Evolutionary conservation across 2,888 invertebrate genomes (phyloP).

Genomic region (Linyphia triangularis): DNA sequence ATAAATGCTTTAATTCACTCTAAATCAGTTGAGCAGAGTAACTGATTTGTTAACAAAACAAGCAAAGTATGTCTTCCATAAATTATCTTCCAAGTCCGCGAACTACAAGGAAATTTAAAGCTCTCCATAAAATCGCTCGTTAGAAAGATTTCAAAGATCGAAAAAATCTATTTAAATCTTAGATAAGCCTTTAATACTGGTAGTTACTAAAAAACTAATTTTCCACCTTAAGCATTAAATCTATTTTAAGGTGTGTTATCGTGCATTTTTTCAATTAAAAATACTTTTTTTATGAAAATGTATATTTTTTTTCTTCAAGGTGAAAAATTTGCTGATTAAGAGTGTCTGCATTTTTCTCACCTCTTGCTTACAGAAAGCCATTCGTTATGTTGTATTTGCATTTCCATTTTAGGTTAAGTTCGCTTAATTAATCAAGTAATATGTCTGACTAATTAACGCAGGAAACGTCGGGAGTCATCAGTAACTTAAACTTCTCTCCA

Average conservation of each 20-base stretch:
- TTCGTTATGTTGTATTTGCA: not conserved
- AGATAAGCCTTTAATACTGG: slow-evolving; percentile 23
- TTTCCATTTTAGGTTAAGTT: not conserved
- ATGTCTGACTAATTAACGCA: slow-evolving; percentile 31
- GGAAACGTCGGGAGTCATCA: slow-evolving; percentile 15
- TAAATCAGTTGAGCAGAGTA: not conserved
- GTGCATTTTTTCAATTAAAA: slow-evolving; percentile 35
- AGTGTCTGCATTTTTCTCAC: not conserved
- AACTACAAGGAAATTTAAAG: slow-evolving; percentile 6
- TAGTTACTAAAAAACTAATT: slow-evolving; percentile 19
- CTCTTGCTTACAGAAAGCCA: not conserved
- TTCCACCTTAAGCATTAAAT: slow-evolving; percentile 13
- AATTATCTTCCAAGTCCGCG: slow-evolving; percentile 11
- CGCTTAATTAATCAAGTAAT: slow-evolving; percentile 39
- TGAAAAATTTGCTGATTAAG: slow-evolving; percentile 3
- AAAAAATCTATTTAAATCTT: slow-evolving; percentile 5
- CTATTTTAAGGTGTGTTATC: slow-evolving; percentile 36
- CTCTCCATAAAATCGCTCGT: slow-evolving; percentile 10
- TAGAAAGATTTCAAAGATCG: slow-evolving; percentile 16
- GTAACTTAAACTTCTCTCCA: not conserved
- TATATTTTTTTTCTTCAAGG: not conserved
- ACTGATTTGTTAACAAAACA: not conserved
- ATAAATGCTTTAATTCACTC: not conserved
- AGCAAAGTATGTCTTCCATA: not conserved
- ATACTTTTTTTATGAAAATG: not conserved